These are phyloP conservation scores for Drosophila dives DNA, from an alignment of 2,888 invertebrate species.

Conservation along the genomic window DNA sequence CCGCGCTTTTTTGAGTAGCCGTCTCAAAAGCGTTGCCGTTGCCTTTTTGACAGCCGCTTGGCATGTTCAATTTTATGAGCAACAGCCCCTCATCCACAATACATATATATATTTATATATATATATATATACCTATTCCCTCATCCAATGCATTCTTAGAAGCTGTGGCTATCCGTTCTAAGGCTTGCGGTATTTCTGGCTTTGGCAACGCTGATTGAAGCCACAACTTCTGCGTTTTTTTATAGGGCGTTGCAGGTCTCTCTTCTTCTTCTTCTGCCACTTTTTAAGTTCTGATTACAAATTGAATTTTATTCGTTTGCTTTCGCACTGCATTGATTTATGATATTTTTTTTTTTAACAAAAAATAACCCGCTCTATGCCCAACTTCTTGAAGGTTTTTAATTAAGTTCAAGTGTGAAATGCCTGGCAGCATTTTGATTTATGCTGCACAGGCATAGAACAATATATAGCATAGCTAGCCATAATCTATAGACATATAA, in stretches of 20 bases:
- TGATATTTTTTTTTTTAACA: conserved; percentile 61
- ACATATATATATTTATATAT: neutral
- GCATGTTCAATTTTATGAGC: conserved; percentile 74
- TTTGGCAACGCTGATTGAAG: conserved; percentile 43
- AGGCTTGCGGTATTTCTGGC: conserved; percentile 67
- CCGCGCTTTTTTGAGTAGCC: conserved; percentile 61
- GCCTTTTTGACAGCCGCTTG: conserved; percentile 72
- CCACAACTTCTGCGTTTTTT: conserved; percentile 4
- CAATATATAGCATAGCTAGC: conserved; percentile 7
- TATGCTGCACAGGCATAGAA: conserved; percentile 50
- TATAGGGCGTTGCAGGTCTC: conserved; percentile 56
- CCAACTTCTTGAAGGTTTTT: conserved; percentile 42
- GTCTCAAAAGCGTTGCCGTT: conserved; percentile 59
- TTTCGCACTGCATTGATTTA: conserved; percentile 73
- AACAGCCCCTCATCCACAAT: conserved; percentile 20
- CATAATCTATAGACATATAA: conserved; percentile 41
- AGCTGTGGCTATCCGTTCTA: conserved; percentile 50
- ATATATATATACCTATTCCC: neutral
- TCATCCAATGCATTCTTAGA: conserved; percentile 66
- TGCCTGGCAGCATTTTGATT: conserved; percentile 60
- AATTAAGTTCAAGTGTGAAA: conserved; percentile 70
- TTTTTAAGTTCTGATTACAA: conserved; percentile 69
- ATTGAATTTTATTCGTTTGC: conserved; percentile 75
- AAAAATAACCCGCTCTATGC: conserved; percentile 19
- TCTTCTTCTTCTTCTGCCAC: neutral